These are phyloP conservation scores for Kryptopterus vitreolus DNA, from an alignment of 2,797 vertebrate genomes.

Conservation along the genomic window DNA sequence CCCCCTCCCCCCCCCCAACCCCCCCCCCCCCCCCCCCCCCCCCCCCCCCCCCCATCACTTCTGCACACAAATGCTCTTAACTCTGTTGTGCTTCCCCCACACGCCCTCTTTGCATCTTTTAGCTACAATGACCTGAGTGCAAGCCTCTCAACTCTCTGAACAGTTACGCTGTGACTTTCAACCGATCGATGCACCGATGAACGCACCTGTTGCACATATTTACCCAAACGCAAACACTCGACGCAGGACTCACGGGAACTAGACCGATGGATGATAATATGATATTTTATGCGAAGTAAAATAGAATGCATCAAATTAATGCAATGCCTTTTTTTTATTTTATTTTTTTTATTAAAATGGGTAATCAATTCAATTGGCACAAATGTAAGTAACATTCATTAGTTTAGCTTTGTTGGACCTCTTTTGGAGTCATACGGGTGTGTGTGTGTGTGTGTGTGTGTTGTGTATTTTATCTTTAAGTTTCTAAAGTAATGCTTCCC, in stretches of 20 bases:
- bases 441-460: too few species aligned
- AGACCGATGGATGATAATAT: too few species aligned
- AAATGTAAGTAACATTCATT: too few species aligned
- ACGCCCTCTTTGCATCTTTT: not conserved
- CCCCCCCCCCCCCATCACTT: conserved; percentile 11
- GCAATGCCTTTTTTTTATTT: too few species aligned
- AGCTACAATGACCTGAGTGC: not conserved
- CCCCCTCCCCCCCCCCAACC: conserved; percentile 5
- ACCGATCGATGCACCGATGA: not conserved
- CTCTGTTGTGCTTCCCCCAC: conserved; percentile 6
- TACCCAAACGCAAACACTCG: not conserved
- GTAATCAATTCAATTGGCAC: too few species aligned
- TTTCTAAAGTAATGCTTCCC: too few species aligned
- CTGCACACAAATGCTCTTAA: conserved; percentile 13
- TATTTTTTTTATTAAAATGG: too few species aligned
- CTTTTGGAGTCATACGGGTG: too few species aligned
- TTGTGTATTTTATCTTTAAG: too few species aligned
- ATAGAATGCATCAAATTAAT: too few species aligned
- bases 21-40: not conserved
- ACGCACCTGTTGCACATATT: not conserved
- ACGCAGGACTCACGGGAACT: not conserved
- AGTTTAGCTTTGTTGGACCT: too few species aligned
- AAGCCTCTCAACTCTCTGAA: not conserved
- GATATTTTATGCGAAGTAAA: too few species aligned
- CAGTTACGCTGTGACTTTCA: not conserved